Conservation (phyloP, 1,140 invertebrate species). For the Danaus melanippus region DNA sequence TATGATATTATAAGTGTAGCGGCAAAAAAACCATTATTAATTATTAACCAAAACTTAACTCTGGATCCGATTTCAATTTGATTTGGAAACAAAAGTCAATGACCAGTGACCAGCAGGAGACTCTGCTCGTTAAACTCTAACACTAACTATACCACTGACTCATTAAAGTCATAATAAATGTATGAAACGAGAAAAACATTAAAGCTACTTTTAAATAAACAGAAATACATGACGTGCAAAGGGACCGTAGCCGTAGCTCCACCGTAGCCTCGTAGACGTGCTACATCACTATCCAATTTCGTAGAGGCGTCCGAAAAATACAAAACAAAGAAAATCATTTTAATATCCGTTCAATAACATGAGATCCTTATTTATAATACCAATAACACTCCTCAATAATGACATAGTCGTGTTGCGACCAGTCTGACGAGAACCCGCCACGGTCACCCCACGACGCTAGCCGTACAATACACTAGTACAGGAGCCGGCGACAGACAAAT, state of each 20-base stretch:
- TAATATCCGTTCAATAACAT: conserved; percentile 48
- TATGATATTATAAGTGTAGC: too few species aligned
- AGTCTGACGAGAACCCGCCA: conserved; percentile 23
- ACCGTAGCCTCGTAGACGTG: conserved; percentile 34
- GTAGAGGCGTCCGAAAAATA: conserved; percentile 34
- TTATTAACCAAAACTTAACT: too few species aligned
- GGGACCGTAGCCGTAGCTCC: conserved; percentile 21
- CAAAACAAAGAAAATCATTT: conserved; percentile 45
- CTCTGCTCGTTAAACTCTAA: too few species aligned
- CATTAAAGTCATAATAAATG: too few species aligned
- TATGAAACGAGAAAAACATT: too few species aligned
- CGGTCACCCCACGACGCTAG: conserved; percentile 6
- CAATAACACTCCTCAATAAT: conserved; percentile 63
- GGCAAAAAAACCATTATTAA: too few species aligned
- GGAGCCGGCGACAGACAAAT: neutral
- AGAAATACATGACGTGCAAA: neutral
- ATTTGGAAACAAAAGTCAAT: too few species aligned
- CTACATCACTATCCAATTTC: conserved; percentile 40
- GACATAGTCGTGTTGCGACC: conserved; percentile 39
- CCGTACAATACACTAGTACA: conserved; percentile 10
- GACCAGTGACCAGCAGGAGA: too few species aligned
- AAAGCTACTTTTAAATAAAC: too few species aligned
- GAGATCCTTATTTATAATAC: conserved; percentile 58
- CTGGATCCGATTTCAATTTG: too few species aligned
- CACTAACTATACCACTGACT: too few species aligned